These are phyloP conservation scores for Cantharis lateralis DNA, from an alignment of 2,888 invertebrate genomes.

Conservation along the genomic window DNA sequence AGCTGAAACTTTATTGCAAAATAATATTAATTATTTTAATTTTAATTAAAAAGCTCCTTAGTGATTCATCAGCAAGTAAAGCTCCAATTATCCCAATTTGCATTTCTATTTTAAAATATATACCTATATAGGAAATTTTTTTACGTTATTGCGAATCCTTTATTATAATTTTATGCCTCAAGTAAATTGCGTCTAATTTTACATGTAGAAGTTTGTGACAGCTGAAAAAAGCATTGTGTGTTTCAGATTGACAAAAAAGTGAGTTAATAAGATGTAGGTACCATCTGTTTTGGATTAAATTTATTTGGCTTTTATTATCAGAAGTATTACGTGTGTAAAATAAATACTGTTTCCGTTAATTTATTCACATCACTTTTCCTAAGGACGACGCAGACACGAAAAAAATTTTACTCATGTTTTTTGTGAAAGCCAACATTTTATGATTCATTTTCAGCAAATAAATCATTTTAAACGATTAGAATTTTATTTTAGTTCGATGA, in stretches of 20 bases:
- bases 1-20: neutral
- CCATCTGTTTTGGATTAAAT: neutral
- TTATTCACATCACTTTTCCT: neutral
- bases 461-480: neutral
- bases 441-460: neutral
- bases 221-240: neutral
- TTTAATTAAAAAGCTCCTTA: neutral
- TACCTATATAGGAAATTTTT: neutral
- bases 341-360: neutral
- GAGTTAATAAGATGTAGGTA: neutral
- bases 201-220: neutral
- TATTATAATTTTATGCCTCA: neutral
- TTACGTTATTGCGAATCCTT: no score
- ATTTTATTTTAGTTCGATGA: neutral
- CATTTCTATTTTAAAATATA: neutral
- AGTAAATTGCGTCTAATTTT: neutral
- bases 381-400: neutral
- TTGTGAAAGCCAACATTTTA: neutral
- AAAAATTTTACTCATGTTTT: neutral
- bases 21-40: neutral
- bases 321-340: neutral
- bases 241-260: neutral
- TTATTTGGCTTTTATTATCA: neutral
- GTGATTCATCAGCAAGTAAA: neutral
- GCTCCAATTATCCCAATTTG: neutral